Base-by-base conservation (phyloP, 2,797 vertebrate species). In the Catostomus latipinnis region DNA sequence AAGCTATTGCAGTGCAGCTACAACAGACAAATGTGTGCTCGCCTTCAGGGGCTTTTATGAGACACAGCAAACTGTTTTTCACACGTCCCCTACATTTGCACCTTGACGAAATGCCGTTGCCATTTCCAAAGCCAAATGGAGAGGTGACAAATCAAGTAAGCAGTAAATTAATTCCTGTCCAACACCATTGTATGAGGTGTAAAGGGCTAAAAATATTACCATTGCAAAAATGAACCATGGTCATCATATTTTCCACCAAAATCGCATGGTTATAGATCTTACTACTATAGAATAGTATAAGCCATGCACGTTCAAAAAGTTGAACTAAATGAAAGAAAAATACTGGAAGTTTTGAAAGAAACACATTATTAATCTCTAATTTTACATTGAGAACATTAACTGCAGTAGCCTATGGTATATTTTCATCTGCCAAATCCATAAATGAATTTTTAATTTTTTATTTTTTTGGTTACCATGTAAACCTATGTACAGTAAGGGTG, bases 111-210 rank as follows among this genome's bases (percentile, higher is more conserved):
- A 56, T 50, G 34, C 14, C 34, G 11, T 46, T 69, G 16, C 58
- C 18, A 70, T 50, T 68, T 62, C 45, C 6, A 3, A 69, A 56
- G 57, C 73, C 76, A 82, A 77, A 71, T 77, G 84, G 58, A 53
- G 56, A 73, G 76, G 80, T 77, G 76, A 66, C 34, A 57, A 57
- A 76, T 66, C 46, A 56, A 50, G 16, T n/a, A 14, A 50, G 45
- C n/a, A 46, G 62, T 48, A 73, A 80, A 81, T 73, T 1, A 45
- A 18, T 74, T 65, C 54, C 46, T 12, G 9, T 63, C 46, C 8
- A 67, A 81, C 70, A 62, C 45, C 61, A 52, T 48, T 13, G 34
- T 2, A 34, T 34, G 2, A 3, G 34, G 34, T 34, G 34, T 34
- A 34, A 34, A 34, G 34, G 34, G 34, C 34, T 34, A 34, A 34